phyloP scores from a whole-genome alignment of 2,113 vertebrate genomes.

The Tychaedon coryphoeus region DNA sequence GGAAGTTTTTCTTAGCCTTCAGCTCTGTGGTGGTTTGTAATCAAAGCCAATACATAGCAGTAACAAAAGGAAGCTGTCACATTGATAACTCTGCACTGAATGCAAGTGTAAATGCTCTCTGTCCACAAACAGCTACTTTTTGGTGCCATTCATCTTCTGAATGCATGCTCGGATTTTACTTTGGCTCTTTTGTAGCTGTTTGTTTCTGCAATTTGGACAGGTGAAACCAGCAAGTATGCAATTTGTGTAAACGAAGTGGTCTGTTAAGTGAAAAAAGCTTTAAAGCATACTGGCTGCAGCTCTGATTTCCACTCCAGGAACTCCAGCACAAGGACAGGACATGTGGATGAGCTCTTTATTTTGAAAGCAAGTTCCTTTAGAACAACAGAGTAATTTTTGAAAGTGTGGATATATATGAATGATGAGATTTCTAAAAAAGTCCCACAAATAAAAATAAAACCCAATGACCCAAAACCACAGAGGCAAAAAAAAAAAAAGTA shows the following conservation, averaged over 20 bases:
- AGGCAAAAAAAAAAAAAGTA: not conserved
- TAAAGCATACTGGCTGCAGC: not conserved
- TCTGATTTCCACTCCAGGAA: slow-evolving; percentile 5
- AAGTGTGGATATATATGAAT: slow-evolving; percentile 7
- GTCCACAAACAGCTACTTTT: slow-evolving; percentile 35
- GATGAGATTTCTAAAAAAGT: slow-evolving; percentile 15
- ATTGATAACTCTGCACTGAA: slow-evolving; percentile 35
- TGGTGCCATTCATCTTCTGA: slow-evolving; percentile 42
- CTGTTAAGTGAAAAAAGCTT: slow-evolving; percentile 35
- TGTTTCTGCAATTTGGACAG: slow-evolving; percentile 65
- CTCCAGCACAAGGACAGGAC: not conserved
- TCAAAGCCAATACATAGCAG: slow-evolving; percentile 23
- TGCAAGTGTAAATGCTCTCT: slow-evolving; percentile 39
- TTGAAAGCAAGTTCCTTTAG: slow-evolving; percentile 32
- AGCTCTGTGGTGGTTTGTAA: slow-evolving; percentile 34
- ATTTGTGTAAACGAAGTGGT: slow-evolving; percentile 33
- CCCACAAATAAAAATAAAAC: not conserved
- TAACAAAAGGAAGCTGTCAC: slow-evolving; percentile 68
- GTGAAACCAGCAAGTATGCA: slow-evolving; percentile 44
- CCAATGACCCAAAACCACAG: not conserved
- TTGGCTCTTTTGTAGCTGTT: slow-evolving; percentile 49
- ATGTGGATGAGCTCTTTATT: slow-evolving; percentile 29
- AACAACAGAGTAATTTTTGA: slow-evolving; percentile 31
- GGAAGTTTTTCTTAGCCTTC: slow-evolving; percentile 56
- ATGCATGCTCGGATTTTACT: not conserved